Percentiles rank a stretch among this genome's conserved stretches.
Conservation (phyloP, 2,888 invertebrate species). For the Drosophila macrospina region DNA sequence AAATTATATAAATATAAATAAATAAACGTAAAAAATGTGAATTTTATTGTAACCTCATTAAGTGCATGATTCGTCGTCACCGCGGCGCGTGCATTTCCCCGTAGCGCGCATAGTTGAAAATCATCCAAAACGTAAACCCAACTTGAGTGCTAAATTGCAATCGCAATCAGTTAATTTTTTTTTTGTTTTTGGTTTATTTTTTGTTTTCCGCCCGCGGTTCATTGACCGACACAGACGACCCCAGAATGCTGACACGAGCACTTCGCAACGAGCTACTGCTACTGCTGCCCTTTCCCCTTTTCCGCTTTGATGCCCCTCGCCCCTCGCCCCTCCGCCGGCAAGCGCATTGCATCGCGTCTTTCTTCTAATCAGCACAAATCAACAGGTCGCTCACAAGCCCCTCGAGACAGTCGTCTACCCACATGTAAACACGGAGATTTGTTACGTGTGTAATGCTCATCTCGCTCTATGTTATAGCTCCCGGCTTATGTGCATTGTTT, state of each 20-base stretch:
- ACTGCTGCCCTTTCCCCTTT: slow-evolving; percentile 1
- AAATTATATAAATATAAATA: not conserved
- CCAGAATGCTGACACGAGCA: slow-evolving; percentile 73
- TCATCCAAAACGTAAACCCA: slow-evolving; percentile 21
- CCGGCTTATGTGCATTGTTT: slow-evolving; percentile 8
- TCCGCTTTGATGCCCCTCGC: not conserved
- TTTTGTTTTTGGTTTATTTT: no score
- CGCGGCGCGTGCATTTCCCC: slow-evolving; percentile 54
- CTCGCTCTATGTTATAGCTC: not conserved
- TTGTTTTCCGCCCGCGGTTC: slow-evolving; percentile 68
- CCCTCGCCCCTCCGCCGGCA: slow-evolving; percentile 27
- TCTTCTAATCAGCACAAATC: slow-evolving; percentile 69
- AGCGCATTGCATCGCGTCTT: slow-evolving; percentile 50
- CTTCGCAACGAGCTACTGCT: slow-evolving; percentile 29
- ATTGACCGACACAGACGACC: slow-evolving; percentile 71
- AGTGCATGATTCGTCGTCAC: slow-evolving; percentile 45
- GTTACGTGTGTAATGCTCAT: slow-evolving; percentile 11
- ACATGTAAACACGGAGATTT: slow-evolving; percentile 30
- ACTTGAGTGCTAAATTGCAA: slow-evolving; percentile 51
- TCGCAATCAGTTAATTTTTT: slow-evolving; percentile 57
- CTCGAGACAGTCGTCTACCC: slow-evolving; percentile 22
- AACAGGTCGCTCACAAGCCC: slow-evolving; percentile 22
- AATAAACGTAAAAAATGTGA: slow-evolving; percentile 20
- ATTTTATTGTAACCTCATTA: slow-evolving; percentile 70
- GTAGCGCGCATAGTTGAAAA: slow-evolving; percentile 33